phyloP scores from a whole-genome alignment of 1,140 invertebrate species.

The Polypedilum vanderplanki region DNA sequence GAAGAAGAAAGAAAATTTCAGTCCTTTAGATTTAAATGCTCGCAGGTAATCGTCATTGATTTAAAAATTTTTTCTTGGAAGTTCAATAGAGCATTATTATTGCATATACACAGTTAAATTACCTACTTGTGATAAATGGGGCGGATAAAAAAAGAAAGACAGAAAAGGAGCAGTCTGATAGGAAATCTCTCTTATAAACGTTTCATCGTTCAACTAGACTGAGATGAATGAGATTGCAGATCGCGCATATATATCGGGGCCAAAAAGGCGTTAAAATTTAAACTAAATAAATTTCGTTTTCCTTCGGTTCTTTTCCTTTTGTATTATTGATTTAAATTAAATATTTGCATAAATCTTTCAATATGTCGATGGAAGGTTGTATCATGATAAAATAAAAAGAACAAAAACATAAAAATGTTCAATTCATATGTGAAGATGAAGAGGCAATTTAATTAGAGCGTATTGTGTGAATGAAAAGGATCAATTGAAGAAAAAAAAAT shows the following conservation, averaged over 20 bases:
- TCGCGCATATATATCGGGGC: neutral
- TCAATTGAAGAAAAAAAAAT: too few relatives aligned
- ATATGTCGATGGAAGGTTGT: too few relatives aligned
- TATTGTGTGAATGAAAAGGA: too few relatives aligned
- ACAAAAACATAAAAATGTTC: too few relatives aligned
- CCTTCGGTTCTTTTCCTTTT: neutral
- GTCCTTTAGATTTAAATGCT: neutral
- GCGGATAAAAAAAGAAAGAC: too few relatives aligned
- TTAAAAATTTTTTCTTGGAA: neutral
- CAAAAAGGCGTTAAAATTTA: neutral
- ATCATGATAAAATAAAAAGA: too few relatives aligned
- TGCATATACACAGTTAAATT: too few relatives aligned
- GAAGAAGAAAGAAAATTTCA: neutral
- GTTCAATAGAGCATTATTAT: neutral
- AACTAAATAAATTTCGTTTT: neutral
- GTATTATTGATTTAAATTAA: neutral
- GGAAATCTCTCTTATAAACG: too few relatives aligned
- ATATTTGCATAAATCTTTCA: constrained; percentile 2
- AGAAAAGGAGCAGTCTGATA: too few relatives aligned
- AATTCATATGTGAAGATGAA: too few relatives aligned
- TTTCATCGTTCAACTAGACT: neutral
- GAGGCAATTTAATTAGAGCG: too few relatives aligned
- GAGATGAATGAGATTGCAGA: neutral
- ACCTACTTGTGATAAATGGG: too few relatives aligned
- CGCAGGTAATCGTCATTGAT: neutral